A percentile compares a stretch with the other conserved stretches of the same genome.
These are phyloP conservation scores for Tachuris rubrigastra DNA, from an alignment of 2,113 vertebrate species.

Conservation along the genomic window DNA sequence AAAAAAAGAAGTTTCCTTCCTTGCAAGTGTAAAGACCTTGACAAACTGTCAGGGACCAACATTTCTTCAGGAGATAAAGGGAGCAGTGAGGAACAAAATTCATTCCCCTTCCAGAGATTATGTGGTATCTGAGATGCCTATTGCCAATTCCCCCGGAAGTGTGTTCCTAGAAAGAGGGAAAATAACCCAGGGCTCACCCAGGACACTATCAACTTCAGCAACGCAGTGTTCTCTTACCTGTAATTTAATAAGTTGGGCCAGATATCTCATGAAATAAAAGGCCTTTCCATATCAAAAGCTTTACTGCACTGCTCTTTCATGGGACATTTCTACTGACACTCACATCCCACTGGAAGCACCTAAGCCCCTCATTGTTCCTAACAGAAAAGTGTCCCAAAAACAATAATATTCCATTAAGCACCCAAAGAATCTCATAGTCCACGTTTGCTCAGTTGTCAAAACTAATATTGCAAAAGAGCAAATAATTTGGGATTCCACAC, in stretches of 20 bases:
- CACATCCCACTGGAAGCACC: neutral
- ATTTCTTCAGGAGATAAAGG: neutral
- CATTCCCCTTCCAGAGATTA: neutral
- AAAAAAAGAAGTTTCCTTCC: neutral
- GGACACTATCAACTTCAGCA: neutral
- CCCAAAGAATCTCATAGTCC: neutral
- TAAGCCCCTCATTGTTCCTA: neutral
- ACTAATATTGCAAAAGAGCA: neutral
- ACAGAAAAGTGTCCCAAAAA: neutral
- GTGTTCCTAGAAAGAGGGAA: neutral
- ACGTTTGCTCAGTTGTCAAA: neutral
- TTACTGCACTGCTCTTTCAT: neutral
- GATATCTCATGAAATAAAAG: neutral
- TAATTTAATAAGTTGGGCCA: neutral
- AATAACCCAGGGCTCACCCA: neutral
- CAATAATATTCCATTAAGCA: neutral
- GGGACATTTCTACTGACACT: neutral
- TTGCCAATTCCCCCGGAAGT: neutral
- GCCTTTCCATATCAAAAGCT: neutral
- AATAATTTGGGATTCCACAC: neutral
- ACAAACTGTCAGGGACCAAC: neutral
- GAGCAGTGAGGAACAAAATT: neutral
- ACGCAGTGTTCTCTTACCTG: neutral
- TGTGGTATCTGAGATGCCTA: neutral
- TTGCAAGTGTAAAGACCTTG: neutral